Evolutionary conservation across 2,797 vertebrate species (phyloP).

Genomic region (Anguilla megastoma): DNA sequence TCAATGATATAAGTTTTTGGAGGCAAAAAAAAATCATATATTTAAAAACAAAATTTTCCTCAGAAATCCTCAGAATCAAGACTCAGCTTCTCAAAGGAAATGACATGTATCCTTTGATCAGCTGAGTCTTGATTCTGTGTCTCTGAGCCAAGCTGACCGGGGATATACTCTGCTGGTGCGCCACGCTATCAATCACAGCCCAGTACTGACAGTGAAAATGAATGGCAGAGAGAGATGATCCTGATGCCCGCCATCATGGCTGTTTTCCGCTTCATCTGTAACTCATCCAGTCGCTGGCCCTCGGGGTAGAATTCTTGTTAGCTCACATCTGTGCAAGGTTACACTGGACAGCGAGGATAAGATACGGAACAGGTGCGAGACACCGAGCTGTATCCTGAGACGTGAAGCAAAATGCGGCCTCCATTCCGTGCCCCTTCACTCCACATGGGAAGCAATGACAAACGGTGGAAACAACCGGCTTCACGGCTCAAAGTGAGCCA

Average conservation of each 20-base stretch:
- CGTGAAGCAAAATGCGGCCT: conserved; percentile 52
- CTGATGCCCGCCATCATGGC: neutral
- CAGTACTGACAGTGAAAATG: neutral
- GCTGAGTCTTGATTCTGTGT: neutral
- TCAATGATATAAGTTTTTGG: neutral
- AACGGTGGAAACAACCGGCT: conserved; percentile 21
- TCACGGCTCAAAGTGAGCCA: conserved; percentile 31
- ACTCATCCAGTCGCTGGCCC: neutral
- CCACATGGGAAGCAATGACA: conserved; percentile 33
- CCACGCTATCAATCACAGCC: neutral
- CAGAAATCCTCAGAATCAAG: no score
- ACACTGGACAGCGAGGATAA: conserved; percentile 38
- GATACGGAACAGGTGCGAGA: conserved; percentile 46
- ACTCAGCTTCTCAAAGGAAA: neutral
- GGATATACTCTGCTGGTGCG: neutral
- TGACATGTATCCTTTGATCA: neutral
- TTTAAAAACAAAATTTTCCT: neutral
- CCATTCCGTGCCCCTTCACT: conserved; percentile 32
- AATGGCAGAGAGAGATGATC: neutral
- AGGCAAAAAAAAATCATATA: neutral
- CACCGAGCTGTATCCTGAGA: conserved; percentile 40
- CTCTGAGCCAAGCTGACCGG: neutral
- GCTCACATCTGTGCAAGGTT: conserved; percentile 59
- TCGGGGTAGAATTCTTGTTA: conserved; percentile 33
- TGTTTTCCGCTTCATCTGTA: neutral